Conservation (phyloP, 2,113 vertebrate species). For the Trematocara zebra region DNA sequence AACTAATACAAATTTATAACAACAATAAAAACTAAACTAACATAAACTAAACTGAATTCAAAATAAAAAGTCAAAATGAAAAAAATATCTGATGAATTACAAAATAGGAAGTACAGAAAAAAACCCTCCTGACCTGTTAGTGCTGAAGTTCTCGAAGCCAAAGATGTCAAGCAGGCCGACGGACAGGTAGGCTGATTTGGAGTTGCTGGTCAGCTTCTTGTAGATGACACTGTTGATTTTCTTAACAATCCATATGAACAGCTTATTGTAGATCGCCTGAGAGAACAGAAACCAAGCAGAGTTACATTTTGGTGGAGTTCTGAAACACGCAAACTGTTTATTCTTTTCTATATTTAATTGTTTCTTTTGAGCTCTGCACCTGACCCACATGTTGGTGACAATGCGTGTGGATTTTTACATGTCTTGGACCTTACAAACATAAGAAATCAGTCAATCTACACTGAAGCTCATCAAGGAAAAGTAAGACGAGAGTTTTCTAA, state of each 20-base stretch:
- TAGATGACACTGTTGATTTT: conserved; percentile 86
- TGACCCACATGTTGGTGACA: neutral
- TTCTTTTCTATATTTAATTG: neutral
- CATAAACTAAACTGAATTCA: rapidly evolving
- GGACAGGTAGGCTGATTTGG: conserved; percentile 61
- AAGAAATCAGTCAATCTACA: neutral
- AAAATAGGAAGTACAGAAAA: neutral
- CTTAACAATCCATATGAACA: conserved; percentile 90
- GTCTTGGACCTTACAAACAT: neutral
- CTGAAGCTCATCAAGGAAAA: neutral
- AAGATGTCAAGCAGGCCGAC: conserved; percentile 96
- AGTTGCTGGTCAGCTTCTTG: conserved; percentile 50
- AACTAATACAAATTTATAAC: neutral
- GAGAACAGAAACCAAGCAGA: neutral
- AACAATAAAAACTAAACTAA: neutral
- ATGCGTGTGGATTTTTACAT: neutral
- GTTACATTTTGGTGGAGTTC: neutral
- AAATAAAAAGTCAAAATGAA: neutral
- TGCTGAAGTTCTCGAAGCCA: conserved; percentile 92
- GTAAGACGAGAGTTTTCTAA: neutral
- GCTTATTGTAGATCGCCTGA: conserved; percentile 85
- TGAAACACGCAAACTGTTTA: neutral
- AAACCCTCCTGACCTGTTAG: conserved; percentile 79
- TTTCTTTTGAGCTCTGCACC: neutral
- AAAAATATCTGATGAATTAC: neutral